Evolutionary conservation across 2,888 invertebrate genomes (phyloP).

Genomic region (Kryphioiulus occultus): DNA sequence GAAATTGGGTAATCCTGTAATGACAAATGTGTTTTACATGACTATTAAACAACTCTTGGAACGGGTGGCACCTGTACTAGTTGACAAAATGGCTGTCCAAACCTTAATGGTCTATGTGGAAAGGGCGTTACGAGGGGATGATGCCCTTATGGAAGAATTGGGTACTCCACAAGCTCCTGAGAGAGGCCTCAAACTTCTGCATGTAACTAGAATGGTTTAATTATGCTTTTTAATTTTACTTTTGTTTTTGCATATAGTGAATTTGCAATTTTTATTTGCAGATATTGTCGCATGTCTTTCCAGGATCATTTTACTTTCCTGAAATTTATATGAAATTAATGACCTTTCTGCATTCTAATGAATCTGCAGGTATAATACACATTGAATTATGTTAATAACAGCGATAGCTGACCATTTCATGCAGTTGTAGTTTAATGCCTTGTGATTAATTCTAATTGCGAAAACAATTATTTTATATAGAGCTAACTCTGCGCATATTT

Average conservation of each 20-base stretch:
- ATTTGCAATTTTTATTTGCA: slow-evolving; percentile 56
- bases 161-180: slow-evolving; percentile 83
- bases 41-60: slow-evolving; percentile 95
- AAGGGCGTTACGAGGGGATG: slow-evolving; percentile 76
- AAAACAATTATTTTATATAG: slow-evolving; percentile 57
- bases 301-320: slow-evolving; percentile 88
- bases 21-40: slow-evolving; percentile 95
- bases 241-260: neutral
- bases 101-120: slow-evolving; percentile 71
- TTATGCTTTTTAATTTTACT: neutral
- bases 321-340: slow-evolving; percentile 81
- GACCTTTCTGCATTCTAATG: slow-evolving; percentile 79
- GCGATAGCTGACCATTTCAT: neutral
- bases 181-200: slow-evolving; percentile 85
- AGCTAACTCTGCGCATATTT: slow-evolving; percentile 62
- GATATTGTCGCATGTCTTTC: slow-evolving; percentile 91
- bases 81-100: slow-evolving; percentile 86
- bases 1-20: slow-evolving; percentile 91
- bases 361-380: slow-evolving; percentile 53
- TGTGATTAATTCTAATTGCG: too few species aligned
- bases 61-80: slow-evolving; percentile 94
- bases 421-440: neutral
- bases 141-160: slow-evolving; percentile 74
- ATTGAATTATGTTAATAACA: neutral
- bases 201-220: slow-evolving; percentile 66